phyloP scores from a whole-genome alignment of 2,888 invertebrate genomes.

The Hypomecis punctinalis region DNA sequence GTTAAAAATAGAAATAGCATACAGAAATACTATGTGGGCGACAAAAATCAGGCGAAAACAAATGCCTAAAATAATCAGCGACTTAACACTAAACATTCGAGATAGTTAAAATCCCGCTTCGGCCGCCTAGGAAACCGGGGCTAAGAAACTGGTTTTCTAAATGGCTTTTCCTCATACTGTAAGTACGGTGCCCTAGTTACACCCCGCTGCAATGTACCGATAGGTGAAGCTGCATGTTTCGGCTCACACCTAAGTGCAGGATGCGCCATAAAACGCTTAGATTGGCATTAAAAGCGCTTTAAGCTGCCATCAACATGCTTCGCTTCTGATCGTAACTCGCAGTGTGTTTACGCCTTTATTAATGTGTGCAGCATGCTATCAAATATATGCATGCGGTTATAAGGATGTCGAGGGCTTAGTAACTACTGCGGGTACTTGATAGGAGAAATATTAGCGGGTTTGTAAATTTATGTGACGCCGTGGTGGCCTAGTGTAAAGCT shows the following conservation, averaged over 20 bases:
- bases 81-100: neutral
- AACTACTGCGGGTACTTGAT: neutral
- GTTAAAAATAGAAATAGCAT: too few species aligned
- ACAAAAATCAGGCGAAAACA: too few species aligned
- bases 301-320: conserved; percentile 53
- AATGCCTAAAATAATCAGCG: too few species aligned
- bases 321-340: conserved; percentile 44
- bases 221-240: conserved; percentile 32
- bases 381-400: conserved; percentile 13
- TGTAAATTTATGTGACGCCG: too few species aligned
- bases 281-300: conserved; percentile 58
- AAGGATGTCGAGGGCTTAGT: neutral
- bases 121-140: too few species aligned
- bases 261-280: conserved; percentile 53
- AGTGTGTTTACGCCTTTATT: conserved; percentile 38
- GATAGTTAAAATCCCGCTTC: too few species aligned
- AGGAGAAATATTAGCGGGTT: neutral
- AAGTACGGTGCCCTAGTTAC: neutral
- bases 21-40: too few species aligned
- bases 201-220: conserved; percentile 4
- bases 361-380: conserved; percentile 28
- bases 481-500: too few species aligned
- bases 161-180: conserved; percentile 8
- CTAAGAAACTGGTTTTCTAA: too few species aligned
- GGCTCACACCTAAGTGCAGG: conserved; percentile 48